phyloP scores from a whole-genome alignment of 2,797 vertebrate species.

The Merluccius polli region DNA sequence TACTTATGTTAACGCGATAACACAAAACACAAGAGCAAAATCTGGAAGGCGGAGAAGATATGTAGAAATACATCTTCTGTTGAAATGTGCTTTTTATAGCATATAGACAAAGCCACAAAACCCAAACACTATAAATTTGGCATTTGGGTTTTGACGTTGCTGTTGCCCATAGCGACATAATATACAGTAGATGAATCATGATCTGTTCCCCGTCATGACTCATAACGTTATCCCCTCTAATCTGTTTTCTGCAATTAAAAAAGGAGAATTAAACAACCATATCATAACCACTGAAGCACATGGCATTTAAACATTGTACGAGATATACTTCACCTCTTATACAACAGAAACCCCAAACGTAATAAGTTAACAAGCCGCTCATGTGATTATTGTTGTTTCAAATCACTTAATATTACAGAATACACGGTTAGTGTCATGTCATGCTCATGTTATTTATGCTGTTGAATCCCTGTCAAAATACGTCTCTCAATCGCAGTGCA shows the following conservation, averaged over 20 bases:
- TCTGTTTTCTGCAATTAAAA: conserved; percentile 28
- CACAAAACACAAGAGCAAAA: conserved; percentile 15
- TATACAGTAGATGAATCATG: neutral
- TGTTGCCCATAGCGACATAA: conserved; percentile 5
- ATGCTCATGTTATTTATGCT: neutral
- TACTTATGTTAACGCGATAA: neutral
- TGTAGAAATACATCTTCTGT: conserved; percentile 10
- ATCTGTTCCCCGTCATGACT: conserved; percentile 4
- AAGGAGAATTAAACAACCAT: conserved; percentile 5
- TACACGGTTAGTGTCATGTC: neutral
- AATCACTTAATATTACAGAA: neutral
- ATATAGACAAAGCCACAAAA: conserved; percentile 27
- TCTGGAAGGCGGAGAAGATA: conserved; percentile 37
- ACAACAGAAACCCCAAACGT: conserved; percentile 5
- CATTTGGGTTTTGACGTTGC: conserved; percentile 4
- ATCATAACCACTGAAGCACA: conserved; percentile 22
- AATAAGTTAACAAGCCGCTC: conserved; percentile 9
- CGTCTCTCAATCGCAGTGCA: neutral
- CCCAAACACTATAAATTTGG: conserved; percentile 17
- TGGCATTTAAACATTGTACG: conserved; percentile 24
- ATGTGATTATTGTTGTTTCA: neutral
- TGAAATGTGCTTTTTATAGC: conserved; percentile 18
- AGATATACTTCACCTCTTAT: conserved; percentile 5
- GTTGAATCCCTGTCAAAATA: too few species aligned
- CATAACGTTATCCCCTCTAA: conserved; percentile 17